These are phyloP conservation scores for Apeira syringaria DNA, from an alignment of 2,888 invertebrate species.

Conservation along the genomic window DNA sequence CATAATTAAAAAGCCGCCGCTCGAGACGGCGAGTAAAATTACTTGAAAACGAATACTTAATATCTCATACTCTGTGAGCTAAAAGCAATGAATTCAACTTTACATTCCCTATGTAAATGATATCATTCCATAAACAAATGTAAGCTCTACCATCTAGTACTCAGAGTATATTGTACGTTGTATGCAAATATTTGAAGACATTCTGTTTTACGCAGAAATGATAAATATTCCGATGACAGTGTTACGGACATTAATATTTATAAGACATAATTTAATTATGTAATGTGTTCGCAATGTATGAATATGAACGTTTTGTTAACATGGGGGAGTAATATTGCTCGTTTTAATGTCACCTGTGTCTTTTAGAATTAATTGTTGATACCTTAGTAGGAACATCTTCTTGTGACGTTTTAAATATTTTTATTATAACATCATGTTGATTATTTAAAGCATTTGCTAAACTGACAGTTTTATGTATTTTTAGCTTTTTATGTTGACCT, in stretches of 20 bases:
- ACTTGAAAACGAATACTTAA: constrained; percentile 27
- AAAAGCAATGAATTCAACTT: constrained; percentile 23
- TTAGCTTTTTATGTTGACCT: no score
- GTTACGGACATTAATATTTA: constrained; percentile 31
- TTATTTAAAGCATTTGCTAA: no score
- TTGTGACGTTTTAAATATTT: no score
- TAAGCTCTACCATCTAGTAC: constrained; percentile 6
- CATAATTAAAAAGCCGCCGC: constrained; percentile 24
- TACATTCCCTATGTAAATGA: constrained; percentile 26
- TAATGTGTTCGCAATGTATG: constrained; percentile 23
- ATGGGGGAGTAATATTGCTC: background rate
- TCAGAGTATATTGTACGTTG: constrained; percentile 12
- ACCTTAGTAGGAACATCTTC: no score
- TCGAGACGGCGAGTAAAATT: constrained; percentile 26
- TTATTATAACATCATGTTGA: no score
- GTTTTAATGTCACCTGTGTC: background rate
- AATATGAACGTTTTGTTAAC: constrained; percentile 22
- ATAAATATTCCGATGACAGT: constrained; percentile 19
- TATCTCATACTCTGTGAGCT: constrained; percentile 23
- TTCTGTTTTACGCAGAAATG: constrained; percentile 14
- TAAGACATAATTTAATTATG: constrained; percentile 25
- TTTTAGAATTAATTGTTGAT: no score
- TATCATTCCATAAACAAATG: constrained; percentile 15
- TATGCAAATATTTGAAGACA: constrained; percentile 12
- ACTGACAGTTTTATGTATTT: no score